Percentiles rank a stretch among this genome's conserved stretches.
Conservation (phyloP, 2,888 invertebrate species). For the Tigriopus californicus region DNA sequence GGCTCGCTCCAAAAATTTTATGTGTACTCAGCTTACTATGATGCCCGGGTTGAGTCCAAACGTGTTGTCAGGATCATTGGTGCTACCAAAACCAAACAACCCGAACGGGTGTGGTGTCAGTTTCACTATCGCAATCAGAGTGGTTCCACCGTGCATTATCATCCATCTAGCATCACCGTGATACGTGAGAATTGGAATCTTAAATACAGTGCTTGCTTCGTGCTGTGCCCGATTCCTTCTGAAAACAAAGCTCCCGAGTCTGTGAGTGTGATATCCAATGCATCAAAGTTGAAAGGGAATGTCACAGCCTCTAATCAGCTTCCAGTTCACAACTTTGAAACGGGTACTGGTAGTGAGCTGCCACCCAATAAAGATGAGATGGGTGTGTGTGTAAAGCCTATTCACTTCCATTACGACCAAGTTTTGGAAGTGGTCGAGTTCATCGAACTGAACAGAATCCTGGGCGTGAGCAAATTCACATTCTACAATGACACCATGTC, state of each 20-base stretch:
- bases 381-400: conserved; percentile 67
- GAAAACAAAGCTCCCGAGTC: conserved; percentile 35
- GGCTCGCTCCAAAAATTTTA: conserved; percentile 45
- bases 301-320: conserved; percentile 41
- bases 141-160: neutral
- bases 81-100: conserved; percentile 66
- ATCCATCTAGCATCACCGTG: conserved; percentile 32
- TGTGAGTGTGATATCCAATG: conserved; percentile 43
- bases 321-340: conserved; percentile 39
- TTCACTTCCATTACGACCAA: conserved; percentile 70
- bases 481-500: conserved; percentile 80
- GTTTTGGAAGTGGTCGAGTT: conserved; percentile 68
- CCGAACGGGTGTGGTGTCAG: conserved; percentile 47
- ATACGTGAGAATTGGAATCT: conserved; percentile 86
- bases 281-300: conserved; percentile 16
- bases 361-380: conserved; percentile 33
- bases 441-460: conserved; percentile 60
- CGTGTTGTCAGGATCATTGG: conserved; percentile 51
- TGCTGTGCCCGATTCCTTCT: conserved; percentile 39
- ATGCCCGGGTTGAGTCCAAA: conserved; percentile 30
- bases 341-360: conserved; percentile 25
- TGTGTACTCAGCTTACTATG: conserved; percentile 77
- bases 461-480: conserved; percentile 70
- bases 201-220: conserved; percentile 63
- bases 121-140: conserved; percentile 18